phyloP scores from a whole-genome alignment of 2,888 invertebrate genomes.

The Chymomyza procnemis region DNA sequence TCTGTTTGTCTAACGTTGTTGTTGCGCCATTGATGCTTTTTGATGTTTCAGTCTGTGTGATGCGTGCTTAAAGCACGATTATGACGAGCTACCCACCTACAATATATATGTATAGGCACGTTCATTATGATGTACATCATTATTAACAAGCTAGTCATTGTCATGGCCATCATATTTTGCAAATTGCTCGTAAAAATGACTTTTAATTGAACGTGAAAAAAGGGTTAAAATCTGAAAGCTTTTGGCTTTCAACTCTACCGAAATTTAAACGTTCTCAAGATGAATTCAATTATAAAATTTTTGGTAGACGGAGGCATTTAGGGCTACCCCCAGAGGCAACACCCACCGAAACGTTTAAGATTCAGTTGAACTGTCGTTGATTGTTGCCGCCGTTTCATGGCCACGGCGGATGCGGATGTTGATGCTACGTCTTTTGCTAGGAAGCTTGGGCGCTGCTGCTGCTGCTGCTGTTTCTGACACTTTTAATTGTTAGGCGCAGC shows the following conservation, averaged over 20 bases:
- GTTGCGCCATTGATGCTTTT: not conserved
- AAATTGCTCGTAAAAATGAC: constrained; percentile 66
- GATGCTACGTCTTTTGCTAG: not conserved
- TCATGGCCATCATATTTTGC: constrained; percentile 50
- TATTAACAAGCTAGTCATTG: constrained; percentile 21
- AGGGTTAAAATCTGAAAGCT: constrained; percentile 49
- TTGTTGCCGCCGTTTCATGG: not conserved
- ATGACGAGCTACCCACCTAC: not conserved
- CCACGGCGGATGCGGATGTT: not conserved
- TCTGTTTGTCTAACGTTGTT: not conserved
- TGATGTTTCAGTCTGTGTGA: constrained; percentile 1
- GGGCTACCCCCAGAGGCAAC: constrained; percentile 21
- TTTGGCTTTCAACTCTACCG: not conserved
- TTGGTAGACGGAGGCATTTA: constrained; percentile 1
- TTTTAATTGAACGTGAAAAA: constrained; percentile 69
- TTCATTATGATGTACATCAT: constrained; percentile 25
- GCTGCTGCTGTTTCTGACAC: constrained; percentile 57
- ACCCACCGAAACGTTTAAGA: constrained; percentile 37
- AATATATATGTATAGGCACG: not conserved
- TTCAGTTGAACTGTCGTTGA: constrained; percentile 5
- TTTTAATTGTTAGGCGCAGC: constrained; percentile 67
- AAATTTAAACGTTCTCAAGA: constrained; percentile 54
- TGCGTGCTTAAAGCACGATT: not conserved
- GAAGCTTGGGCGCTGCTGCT: not conserved
- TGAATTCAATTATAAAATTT: constrained; percentile 64